Evolutionary conservation across 2,113 vertebrate species (phyloP), one percentile per base, ranked within the genome.

Genomic region (Scomber colias): DNA sequence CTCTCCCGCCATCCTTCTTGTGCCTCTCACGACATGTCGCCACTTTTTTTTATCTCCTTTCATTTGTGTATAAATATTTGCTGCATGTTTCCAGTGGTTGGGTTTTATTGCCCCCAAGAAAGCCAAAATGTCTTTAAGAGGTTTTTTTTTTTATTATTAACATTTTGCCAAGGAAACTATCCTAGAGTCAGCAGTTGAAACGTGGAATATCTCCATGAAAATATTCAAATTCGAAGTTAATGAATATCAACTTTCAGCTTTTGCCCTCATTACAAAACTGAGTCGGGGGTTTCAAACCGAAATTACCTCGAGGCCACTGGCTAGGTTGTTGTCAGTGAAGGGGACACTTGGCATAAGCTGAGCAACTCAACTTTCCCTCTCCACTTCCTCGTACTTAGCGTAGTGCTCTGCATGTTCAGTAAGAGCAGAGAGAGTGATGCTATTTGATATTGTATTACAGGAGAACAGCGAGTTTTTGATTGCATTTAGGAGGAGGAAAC

Each of bases 1-100:
- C 78, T 56, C 72, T 57, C 46, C 66, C 50, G 75, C 56, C 64
- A 74, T 59, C 14, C 21, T 27, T 45, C 71, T 27, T 46, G 40
- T 13, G 4, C 59, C 12, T 73, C 74, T 74, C 30, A 75, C 45
- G 68, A 21, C 50, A 46, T 46, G 59, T 50, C 51, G 1, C 17
- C 24, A 50, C 56, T 66, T 66, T 70, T 62, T 21, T 65, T 50
- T 10, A 54, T 73, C 16, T 24, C 27, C 65, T 3, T 19, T 24
- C 69, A 46, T 49, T 57, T 65, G 27, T 55, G 53, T 54, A 76
- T 56, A 76, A 9, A 67, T 48, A 30, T 73, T 53, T 44, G 12
- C 17, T n/a, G 63, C 10, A 3, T 53, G 45, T 27, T 54, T 64
- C 35, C 35, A 40, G 35, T 40, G 35, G 9, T 40, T 7, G 31